Evolutionary conservation across 2,113 vertebrate genomes (phyloP), one percentile per base, ranked within the genome.

Genomic region (Scolopax mira): DNA sequence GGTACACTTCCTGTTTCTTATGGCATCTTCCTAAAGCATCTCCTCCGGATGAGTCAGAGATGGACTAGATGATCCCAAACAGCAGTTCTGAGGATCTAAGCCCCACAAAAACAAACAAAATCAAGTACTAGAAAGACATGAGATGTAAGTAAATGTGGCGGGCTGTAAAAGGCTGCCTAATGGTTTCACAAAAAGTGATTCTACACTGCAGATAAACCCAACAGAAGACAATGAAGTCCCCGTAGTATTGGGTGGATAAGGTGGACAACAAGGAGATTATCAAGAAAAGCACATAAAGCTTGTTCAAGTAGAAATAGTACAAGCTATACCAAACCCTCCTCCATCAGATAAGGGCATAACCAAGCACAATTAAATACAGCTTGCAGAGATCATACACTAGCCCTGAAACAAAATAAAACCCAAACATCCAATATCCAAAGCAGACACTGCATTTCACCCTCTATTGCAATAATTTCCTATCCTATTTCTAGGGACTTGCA

Each of bases 91-190:
- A 49, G 41, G 37, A 67, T 27, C 25, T 12, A 72, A 75, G 44
- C 16, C 24, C 31, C 10, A 18, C 7, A 64, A 72, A 88, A 52
- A 0, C 18, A 70, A 89, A 66, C 37, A 69, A 75, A 65, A 24
- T 24, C 22, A 61, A 60, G 27, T 39, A 18, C 28, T 44, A 44
- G 27, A 28, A 9, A 75, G 61, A 35, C 3, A 33, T 5, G 27
- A 84, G 7, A 67, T 46, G 14, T 0, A 0, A 61, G 13, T 80
- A 64, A 48, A 52, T 19, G 4, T 46, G 23, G 10, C 7, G 14
- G 51, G 31, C 24, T 70, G n/a, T 54, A 83, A 70, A 90, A 89
- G 18, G 6, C 55, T 44, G 49, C 49, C 35, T 48, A 18, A 51
- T 46, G 27, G 46, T 61, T 81, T 72, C 58, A 24, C 10, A 62